Conservation (phyloP, 2,113 vertebrate genomes). For the Hyperoodon ampullatus region DNA sequence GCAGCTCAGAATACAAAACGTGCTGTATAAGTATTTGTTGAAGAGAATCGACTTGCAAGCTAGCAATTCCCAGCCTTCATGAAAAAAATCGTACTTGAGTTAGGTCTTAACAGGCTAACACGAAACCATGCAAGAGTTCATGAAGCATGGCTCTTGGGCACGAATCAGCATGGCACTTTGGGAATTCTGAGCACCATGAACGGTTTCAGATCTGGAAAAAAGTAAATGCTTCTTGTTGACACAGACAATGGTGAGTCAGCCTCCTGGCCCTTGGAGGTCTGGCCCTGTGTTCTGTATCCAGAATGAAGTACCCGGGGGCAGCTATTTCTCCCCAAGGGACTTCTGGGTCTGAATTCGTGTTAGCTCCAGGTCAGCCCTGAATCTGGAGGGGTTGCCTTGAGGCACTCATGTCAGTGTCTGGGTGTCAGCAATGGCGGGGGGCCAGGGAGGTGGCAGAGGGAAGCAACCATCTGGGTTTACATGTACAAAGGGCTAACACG, state of each 20-base stretch:
- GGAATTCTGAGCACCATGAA: background rate
- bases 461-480: background rate
- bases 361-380: background rate
- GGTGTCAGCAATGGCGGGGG: accelerated
- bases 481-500: background rate
- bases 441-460: background rate
- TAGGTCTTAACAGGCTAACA: background rate
- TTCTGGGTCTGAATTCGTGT: background rate
- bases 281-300: background rate
- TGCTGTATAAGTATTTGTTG: background rate
- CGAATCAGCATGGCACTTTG: background rate
- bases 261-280: background rate
- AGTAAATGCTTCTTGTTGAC: background rate
- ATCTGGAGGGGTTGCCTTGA: background rate
- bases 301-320: background rate
- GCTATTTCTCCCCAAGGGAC: background rate
- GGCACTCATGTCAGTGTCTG: background rate
- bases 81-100: background rate
- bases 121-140: background rate
- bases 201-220: background rate
- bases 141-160: background rate
- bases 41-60: background rate
- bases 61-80: background rate
- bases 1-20: background rate
- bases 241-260: background rate